Conservation (phyloP, 2,888 invertebrate species). For the Ormia ochracea region DNA sequence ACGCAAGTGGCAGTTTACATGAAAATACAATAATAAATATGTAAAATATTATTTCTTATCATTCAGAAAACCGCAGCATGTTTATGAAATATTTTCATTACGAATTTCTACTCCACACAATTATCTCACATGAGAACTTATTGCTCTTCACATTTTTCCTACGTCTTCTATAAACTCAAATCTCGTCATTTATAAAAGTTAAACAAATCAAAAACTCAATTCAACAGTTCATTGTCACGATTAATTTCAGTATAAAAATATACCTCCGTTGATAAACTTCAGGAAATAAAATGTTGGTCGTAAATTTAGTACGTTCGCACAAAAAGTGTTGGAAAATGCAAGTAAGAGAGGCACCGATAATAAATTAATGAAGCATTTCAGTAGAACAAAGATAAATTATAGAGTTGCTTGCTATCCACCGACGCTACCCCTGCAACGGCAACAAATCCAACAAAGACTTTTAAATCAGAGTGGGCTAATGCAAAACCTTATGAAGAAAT, state of each 20-base stretch:
- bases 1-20: too few relatives aligned
- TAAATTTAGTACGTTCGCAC: neutral
- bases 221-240: too few relatives aligned
- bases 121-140: too few relatives aligned
- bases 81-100: too few relatives aligned
- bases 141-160: too few relatives aligned
- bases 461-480: constrained; percentile 77
- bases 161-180: too few relatives aligned
- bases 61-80: too few relatives aligned
- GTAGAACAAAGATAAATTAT: neutral
- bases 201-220: too few relatives aligned
- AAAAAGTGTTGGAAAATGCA: neutral
- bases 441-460: constrained; percentile 77
- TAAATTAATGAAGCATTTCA: neutral
- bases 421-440: constrained; percentile 74
- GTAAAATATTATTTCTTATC: too few relatives aligned
- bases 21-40: too few relatives aligned
- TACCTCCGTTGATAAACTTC: neutral
- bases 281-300: neutral
- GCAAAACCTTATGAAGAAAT: constrained; percentile 68
- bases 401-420: constrained; percentile 66
- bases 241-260: neutral
- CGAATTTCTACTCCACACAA: too few relatives aligned
- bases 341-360: neutral
- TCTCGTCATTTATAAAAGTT: too few relatives aligned